Evolutionary conservation across 2,113 vertebrate species (phyloP).

Genomic region (Dromaius novaehollandiae): DNA sequence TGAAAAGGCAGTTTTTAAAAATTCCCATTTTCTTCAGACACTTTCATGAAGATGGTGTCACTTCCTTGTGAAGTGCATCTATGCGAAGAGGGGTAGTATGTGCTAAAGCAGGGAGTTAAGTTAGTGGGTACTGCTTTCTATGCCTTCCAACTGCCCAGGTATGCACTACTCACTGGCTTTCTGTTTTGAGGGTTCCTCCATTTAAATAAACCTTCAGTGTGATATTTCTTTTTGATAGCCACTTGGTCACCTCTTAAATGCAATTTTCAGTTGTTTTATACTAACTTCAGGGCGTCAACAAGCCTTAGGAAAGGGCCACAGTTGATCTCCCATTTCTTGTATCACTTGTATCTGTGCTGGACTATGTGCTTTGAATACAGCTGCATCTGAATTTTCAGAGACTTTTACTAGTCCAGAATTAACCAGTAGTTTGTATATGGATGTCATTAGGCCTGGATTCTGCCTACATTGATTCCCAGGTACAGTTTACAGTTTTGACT

Average conservation of each 20-base stretch:
- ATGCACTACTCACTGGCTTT: not conserved
- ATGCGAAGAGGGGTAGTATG: not conserved
- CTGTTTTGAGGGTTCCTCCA: not conserved
- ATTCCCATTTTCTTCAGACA: not conserved
- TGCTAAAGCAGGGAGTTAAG: not conserved
- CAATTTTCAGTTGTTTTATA: not conserved
- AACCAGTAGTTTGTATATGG: not conserved
- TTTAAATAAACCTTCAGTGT: not conserved
- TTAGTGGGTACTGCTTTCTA: not conserved
- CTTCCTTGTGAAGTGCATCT: not conserved
- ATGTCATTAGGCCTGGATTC: not conserved
- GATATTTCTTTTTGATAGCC: not conserved
- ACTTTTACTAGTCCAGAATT: not conserved
- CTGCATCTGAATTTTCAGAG: not conserved
- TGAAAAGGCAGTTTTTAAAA: not conserved
- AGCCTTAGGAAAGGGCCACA: not conserved
- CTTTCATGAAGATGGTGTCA: not conserved
- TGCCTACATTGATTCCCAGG: not conserved
- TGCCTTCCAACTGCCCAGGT: not conserved
- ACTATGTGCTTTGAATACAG: not conserved
- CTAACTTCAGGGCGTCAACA: not conserved
- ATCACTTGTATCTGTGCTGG: not conserved
- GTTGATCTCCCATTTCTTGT: not conserved
- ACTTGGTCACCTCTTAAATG: fast-evolving
- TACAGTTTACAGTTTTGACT: not conserved